Conservation (phyloP, 2,113 vertebrate genomes). For the Callionymus lyra region DNA sequence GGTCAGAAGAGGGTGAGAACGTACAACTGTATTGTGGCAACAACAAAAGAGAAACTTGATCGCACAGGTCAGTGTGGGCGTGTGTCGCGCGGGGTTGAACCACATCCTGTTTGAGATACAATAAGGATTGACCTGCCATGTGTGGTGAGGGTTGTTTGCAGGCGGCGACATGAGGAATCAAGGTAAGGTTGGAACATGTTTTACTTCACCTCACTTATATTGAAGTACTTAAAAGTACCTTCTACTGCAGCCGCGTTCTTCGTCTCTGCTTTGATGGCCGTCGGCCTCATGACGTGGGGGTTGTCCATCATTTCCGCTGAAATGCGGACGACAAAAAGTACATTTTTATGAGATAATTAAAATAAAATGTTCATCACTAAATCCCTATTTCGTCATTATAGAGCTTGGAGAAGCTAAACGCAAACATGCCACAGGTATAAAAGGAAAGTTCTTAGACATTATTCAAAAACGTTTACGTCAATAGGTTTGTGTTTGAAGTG, state of each 20-base stretch:
- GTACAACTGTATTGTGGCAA: not conserved
- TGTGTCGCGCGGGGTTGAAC: not conserved
- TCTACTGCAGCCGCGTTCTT: slow-evolving; percentile 19
- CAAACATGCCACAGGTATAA: too few species aligned
- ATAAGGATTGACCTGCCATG: not conserved
- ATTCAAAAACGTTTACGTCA: too few species aligned
- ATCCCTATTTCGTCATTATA: too few species aligned
- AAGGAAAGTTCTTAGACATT: too few species aligned
- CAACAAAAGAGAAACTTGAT: slow-evolving; percentile 24
- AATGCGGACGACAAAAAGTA: slow-evolving; percentile 2
- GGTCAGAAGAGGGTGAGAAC: too few species aligned
- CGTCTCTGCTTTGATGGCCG: slow-evolving; percentile 3
- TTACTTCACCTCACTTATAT: too few species aligned
- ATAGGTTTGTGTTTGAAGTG: slow-evolving; percentile 13
- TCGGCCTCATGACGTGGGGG: slow-evolving; percentile 29
- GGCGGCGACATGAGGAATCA: slow-evolving; percentile 28
- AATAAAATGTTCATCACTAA: not conserved
- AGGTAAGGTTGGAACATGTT: slow-evolving; percentile 41
- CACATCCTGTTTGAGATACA: slow-evolving; percentile 22
- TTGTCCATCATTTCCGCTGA: slow-evolving; percentile 9
- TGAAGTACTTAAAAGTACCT: not conserved
- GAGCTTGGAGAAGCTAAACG: too few species aligned
- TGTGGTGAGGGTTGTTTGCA: slow-evolving; percentile 5
- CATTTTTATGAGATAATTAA: too few species aligned
- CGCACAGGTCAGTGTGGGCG: slow-evolving; percentile 11